Conservation (phyloP, 2,113 vertebrate species). For the Corvus cornix region DNA sequence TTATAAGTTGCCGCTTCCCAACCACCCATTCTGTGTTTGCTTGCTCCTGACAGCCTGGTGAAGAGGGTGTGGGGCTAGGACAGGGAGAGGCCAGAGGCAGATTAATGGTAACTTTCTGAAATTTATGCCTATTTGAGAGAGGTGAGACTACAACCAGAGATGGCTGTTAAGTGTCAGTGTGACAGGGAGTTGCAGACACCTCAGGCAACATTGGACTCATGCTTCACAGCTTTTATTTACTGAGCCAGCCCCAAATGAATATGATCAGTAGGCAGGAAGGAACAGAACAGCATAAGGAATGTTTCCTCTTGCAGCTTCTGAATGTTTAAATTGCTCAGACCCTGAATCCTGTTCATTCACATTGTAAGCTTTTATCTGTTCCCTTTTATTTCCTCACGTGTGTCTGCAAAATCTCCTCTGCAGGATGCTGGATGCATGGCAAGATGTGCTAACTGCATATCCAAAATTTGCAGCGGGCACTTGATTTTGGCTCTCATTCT, state of each 20-base stretch:
- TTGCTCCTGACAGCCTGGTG: neutral
- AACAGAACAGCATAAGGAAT: neutral
- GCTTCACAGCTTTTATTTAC: constrained; percentile 1
- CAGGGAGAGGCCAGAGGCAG: neutral
- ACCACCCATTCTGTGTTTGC: neutral
- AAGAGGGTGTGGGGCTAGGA: neutral
- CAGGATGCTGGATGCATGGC: neutral
- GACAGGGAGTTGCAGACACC: neutral
- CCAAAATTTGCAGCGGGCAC: neutral
- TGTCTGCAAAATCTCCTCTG: neutral
- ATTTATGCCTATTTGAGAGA: neutral
- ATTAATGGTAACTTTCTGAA: neutral
- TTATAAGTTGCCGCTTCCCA: neutral
- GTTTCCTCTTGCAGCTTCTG: neutral
- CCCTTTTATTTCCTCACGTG: neutral
- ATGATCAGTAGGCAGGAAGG: neutral
- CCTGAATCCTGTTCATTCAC: neutral
- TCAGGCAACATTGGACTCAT: neutral
- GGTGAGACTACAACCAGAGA: neutral
- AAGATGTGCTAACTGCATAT: neutral
- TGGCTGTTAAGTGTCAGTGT: neutral
- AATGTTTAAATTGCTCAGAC: neutral
- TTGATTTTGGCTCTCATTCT: neutral
- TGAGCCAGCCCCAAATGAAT: neutral
- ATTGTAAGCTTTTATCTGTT: neutral